Evolutionary conservation across 2,888 invertebrate genomes (phyloP), one percentile per base, ranked within the genome.

Genomic region (Iphiclides podalirius): DNA sequence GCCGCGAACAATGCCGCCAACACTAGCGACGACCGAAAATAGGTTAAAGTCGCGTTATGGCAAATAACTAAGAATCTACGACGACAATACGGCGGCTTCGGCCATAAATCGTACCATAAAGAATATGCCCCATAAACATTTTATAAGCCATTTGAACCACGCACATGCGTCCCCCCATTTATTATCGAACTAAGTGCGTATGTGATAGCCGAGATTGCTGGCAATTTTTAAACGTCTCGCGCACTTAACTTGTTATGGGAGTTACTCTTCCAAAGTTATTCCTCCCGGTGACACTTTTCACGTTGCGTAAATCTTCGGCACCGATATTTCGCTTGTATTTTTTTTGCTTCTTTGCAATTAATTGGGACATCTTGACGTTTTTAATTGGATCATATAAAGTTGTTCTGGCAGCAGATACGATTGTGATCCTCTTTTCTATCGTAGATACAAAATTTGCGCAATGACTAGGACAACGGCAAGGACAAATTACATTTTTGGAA

Each of bases 51-150:
- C 49, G 50, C 53, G 48, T 55, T 51, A 57, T 55, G 44, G 47
- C 43, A 44, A 52, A 57, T 56, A 55, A 54, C 52, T 57, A 54
- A 41, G 54, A 45, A 16, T 17, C 44, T 37, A 37, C 37, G 52
- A 52, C 57, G 61, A 61, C 64, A 61, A 63, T 63, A 61, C 52
- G 60, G 49, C 58, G 55, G 43, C 58, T 55, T 52, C 45, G 44
- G 41, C 55, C 61, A 63, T 71, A 67, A 71, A 67, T 64, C 58
- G 57, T 50, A 55, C 54, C 66, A 55, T 72, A 72, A 72, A 70
- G 63, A 63, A 65, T 65, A 67, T 64, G 58, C 53, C 55, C 63
- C 65, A 70, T 75, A 75, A 75, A 75, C 70, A 72, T 73, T 75
- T 75, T 75, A 75, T 74, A 72, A 59, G 71, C 63, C 68, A 67